Conservation (phyloP, 1,140 invertebrate genomes). For the Polypedilum vanderplanki region DNA sequence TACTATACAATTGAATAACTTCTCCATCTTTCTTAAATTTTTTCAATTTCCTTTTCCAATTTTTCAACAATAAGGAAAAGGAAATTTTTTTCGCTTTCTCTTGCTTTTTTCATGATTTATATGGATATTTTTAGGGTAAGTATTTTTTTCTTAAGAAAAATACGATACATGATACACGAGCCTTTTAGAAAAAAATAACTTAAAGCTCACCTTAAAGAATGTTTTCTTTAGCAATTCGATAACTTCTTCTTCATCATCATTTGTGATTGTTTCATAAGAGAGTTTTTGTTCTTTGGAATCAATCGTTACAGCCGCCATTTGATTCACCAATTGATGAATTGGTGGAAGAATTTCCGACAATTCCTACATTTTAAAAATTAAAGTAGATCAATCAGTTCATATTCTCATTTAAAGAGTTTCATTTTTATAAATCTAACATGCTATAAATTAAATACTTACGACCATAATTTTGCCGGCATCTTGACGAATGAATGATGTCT, state of each 20-base stretch:
- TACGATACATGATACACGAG: no score
- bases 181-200: no score
- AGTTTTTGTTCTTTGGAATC: neutral
- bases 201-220: slow-evolving; percentile 39
- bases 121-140: no score
- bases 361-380: neutral
- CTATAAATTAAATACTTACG: neutral
- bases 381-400: neutral
- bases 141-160: no score
- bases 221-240: slow-evolving; percentile 43
- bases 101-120: no score
- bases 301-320: neutral
- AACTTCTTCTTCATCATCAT: slow-evolving; percentile 36
- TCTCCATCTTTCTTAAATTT: no score
- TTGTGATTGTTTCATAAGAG: slow-evolving; percentile 31
- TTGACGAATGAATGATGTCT: neutral
- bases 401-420: neutral
- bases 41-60: neutral
- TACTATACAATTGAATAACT: no score
- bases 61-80: no score
- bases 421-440: neutral
- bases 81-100: no score
- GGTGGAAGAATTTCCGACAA: neutral
- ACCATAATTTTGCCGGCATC: neutral
- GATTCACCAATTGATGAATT: slow-evolving; percentile 13